Evolutionary conservation across 2,113 vertebrate species (phyloP).

Genomic region (Amblyopsis rosae): DNA sequence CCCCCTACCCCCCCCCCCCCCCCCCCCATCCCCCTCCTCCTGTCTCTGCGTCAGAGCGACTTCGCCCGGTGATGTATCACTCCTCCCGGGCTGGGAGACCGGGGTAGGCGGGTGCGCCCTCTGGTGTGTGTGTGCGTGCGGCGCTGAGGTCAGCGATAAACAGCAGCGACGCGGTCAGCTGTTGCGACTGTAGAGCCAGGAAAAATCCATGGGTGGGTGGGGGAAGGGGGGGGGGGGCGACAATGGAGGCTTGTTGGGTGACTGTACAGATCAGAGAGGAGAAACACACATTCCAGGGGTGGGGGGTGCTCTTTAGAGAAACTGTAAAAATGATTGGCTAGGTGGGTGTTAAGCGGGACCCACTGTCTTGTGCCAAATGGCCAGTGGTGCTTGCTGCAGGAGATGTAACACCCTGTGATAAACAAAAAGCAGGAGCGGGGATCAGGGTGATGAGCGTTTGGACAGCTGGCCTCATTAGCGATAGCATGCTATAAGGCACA

Average conservation of each 20-base stretch:
- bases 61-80: constrained; percentile 48
- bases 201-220: constrained; percentile 54
- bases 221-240: constrained; percentile 19
- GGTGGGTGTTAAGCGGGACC: constrained; percentile 12
- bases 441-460: constrained; percentile 60
- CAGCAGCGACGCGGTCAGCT: constrained; percentile 39
- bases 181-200: constrained; percentile 57
- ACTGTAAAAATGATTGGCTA: constrained; percentile 1
- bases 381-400: constrained; percentile 52
- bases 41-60: constrained; percentile 9
- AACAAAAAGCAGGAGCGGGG: constrained; percentile 51
- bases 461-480: constrained; percentile 72
- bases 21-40: neutral
- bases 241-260: no score
- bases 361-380: constrained; percentile 59
- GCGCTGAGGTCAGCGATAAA: constrained; percentile 63
- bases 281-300: neutral
- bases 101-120: neutral
- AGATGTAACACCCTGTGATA: constrained; percentile 63
- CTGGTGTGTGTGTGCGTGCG: constrained; percentile 37
- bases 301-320: neutral
- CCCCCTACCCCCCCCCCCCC: neutral
- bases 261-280: no score
- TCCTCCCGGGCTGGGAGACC: constrained; percentile 2
- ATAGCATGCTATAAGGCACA: constrained; percentile 64